Evolutionary conservation across 2,888 invertebrate species (phyloP), one percentile per base, ranked within the genome.

Genomic region (Eulithis testata): DNA sequence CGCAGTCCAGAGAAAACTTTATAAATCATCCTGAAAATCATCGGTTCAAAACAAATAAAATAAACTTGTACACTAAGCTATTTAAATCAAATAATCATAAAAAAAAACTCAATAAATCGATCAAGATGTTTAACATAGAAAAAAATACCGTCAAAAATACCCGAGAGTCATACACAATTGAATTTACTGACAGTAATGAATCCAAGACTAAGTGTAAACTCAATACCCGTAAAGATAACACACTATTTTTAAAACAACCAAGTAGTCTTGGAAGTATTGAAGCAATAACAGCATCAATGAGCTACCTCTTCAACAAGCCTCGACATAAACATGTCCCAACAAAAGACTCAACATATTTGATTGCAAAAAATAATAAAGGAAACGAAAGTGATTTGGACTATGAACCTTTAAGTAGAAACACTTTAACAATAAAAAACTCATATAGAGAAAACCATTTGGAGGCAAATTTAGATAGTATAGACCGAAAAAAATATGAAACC

Each of bases 1-100:
- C 80, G 57, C 69, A 76, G 56, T 85, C 86, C 3, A 78, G 56
- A 70, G 76, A 85, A 14, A 84, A 86, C 61, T 84, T 85, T 64
- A 37, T 59, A 11, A 36, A 68, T 12, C 70, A 43, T 51, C 36
- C 55, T 12, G 60, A 65, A 66, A 31, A 44, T 49, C 58, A 55
- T 0, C 4, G 4, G 36, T 50, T 58, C 51, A 56, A 52, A 60
- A 68, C 14, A 31, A 50, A 36, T 12, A 52, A 21, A 12, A 1
- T 8, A 8, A 56, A 55, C 51, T 31, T 55, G 1, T 45, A 43
- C 45, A 14, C 63, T 7, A 67, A 50, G 31, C 45, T 14, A 44
- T 45, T 66, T 61, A 57, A 51, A 21, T 14, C 55, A 43, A 68
- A 59, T 36, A 70, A 65, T 14, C 58, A 63, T 65, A 70, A 61